These are phyloP conservation scores for Agrochola lota DNA, from an alignment of 2,888 invertebrate species.

Conservation along the genomic window DNA sequence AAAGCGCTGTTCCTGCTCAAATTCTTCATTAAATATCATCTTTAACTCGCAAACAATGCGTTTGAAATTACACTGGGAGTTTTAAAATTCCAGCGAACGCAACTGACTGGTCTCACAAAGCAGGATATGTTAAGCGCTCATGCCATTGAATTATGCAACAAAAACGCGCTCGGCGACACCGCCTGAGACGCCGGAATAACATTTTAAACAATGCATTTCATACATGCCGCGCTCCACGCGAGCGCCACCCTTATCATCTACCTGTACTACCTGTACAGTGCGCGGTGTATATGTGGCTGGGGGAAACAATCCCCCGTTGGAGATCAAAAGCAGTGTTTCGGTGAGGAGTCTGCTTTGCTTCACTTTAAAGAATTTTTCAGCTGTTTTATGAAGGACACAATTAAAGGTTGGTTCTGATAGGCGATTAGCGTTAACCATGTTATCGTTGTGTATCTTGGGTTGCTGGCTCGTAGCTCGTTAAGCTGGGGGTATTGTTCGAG, in stretches of 20 bases:
- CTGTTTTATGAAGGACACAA: conserved; percentile 56
- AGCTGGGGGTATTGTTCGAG: conserved; percentile 70
- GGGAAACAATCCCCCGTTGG: conserved; percentile 67
- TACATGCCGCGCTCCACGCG: conserved; percentile 63
- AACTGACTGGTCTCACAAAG: conserved; percentile 71
- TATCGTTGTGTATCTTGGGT: conserved; percentile 59
- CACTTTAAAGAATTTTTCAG: conserved; percentile 48
- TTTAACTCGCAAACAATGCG: conserved; percentile 63
- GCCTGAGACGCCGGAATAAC: conserved; percentile 72
- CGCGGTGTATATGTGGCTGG: conserved; percentile 59
- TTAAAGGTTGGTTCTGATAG: conserved; percentile 61
- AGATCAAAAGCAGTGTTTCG: conserved; percentile 75
- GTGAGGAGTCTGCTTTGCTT: conserved; percentile 51
- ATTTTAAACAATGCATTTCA: conserved; percentile 78
- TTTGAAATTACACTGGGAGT: conserved; percentile 66
- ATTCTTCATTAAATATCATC: conserved; percentile 64
- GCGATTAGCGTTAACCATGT: conserved; percentile 62
- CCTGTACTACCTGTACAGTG: conserved; percentile 58
- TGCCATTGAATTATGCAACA: conserved; percentile 81
- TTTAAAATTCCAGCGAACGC: conserved; percentile 72
- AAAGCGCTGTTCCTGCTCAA: conserved; percentile 44
- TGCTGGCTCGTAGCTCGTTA: conserved; percentile 59
- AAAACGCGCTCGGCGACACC: conserved; percentile 73
- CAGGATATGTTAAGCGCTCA: conserved; percentile 75
- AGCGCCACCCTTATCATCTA: conserved; percentile 60